Evolutionary conservation across 1,140 invertebrate genomes (phyloP).

Genomic region (Laodelphax striatellus): DNA sequence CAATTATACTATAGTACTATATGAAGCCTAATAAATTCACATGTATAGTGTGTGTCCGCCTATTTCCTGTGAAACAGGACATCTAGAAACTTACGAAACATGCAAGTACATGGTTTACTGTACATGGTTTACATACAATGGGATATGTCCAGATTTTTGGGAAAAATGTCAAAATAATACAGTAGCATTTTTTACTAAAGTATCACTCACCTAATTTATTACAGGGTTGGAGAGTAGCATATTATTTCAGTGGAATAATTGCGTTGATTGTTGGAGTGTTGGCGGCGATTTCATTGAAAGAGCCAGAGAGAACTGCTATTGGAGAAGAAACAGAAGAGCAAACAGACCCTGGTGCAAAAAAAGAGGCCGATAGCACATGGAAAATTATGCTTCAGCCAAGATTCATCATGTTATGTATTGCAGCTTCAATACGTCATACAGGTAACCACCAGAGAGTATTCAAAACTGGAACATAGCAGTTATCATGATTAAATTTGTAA

Average conservation of each 20-base stretch:
- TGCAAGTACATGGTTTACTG: too few species aligned
- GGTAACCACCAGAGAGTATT: slow-evolving; percentile 36
- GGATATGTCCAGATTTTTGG: too few species aligned
- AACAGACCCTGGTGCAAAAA: slow-evolving; percentile 12
- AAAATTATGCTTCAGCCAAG: slow-evolving; percentile 62
- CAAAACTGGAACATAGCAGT: too few species aligned
- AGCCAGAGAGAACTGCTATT: slow-evolving; percentile 61
- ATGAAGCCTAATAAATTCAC: too few species aligned
- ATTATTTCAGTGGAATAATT: slow-evolving; percentile 70
- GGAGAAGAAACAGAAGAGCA: slow-evolving; percentile 46
- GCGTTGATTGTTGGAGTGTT: slow-evolving; percentile 61
- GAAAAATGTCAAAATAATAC: too few species aligned
- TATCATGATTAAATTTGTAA: too few species aligned
- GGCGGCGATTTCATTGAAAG: slow-evolving; percentile 61
- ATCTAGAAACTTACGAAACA: too few species aligned
- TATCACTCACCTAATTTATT: slow-evolving; percentile 1
- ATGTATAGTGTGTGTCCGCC: too few species aligned
- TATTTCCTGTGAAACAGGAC: too few species aligned
- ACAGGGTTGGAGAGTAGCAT: slow-evolving; percentile 80
- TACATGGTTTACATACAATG: too few species aligned
- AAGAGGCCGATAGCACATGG: slow-evolving; percentile 47
- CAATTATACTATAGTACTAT: too few species aligned
- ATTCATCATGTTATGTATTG: slow-evolving; percentile 67
- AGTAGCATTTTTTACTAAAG: too few species aligned
- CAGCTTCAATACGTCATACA: slow-evolving; percentile 81